Base-by-base conservation (phyloP, 37 sponge, comb jelly and placozoan species). In the Agelas oroides region DNA sequence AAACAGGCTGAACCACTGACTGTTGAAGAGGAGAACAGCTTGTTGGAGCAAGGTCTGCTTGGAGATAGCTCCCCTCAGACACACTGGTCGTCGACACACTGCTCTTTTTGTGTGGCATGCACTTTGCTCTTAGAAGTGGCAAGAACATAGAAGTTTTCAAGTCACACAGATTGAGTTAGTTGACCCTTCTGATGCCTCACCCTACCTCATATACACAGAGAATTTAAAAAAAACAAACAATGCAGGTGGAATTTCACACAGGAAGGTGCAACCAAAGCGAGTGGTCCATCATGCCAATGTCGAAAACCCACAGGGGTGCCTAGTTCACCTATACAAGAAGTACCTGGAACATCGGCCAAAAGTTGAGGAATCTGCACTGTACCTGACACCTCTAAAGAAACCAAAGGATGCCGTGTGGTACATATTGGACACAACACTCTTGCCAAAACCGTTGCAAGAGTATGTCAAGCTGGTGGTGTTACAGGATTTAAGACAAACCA, bases 351-450 rank as follows among this genome's bases (percentile, higher is more conserved):
- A 14, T 3, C 11, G 25, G 12, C 62, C n/a, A 14, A 25, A 61
- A 61, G 6, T 46, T 3, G 8, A 46, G 8, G 46, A 46, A 46
- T 40, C 59, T 34, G 35, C 25, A 16, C 24, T 76, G 1, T 76
- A 76, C 27, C 61, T 77, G 16, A 34, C 25, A 31, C 78, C 78
- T 24, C 27, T 33, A 60, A 30, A 27, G 27, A 24, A 15, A 1
- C 76, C 76, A 60, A 77, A 12, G 23, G 37, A 61, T 11, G 35
- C 1, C 20, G 31, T 34, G 1, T 72, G 73, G 73, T 72, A 16
- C 32, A 46, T 40, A 39, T 46, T 41, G 73, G 73, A 36, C 73
- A 75, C 27, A 46, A 75, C 57, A 54, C 75, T 53, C 75, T 75
- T 15, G 17, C 8, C 28, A 75, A 52, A 1, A 75, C 57, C 25